Conservation (phyloP, 2,113 vertebrate species). For the Dipodomys merriami region DNA sequence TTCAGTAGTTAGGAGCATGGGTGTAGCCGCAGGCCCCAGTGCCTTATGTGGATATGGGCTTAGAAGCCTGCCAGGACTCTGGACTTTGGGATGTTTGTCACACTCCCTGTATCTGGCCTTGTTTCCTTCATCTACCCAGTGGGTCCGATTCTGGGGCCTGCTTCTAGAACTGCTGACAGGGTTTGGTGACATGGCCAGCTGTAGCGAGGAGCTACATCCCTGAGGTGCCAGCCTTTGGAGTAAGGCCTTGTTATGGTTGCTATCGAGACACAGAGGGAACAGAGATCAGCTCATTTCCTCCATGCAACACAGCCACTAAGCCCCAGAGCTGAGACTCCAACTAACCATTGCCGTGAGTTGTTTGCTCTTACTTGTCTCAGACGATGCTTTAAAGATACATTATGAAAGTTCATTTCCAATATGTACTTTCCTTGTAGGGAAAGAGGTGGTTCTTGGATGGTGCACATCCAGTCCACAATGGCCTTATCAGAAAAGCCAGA, state of each 20-base stretch:
- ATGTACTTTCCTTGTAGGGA: neutral
- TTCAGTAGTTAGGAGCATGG: neutral
- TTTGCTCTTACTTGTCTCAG: neutral
- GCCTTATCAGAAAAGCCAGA: accelerated
- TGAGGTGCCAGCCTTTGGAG: neutral
- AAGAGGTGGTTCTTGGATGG: neutral
- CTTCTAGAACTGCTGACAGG: neutral
- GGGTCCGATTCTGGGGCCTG: neutral
- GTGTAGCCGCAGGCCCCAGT: neutral
- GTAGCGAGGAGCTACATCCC: accelerated
- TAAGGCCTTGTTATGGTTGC: neutral
- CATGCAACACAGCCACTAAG: neutral
- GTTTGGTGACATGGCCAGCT: neutral
- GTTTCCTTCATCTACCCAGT: constrained; percentile 12
- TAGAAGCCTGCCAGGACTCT: neutral
- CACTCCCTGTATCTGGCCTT: neutral
- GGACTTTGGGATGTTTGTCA: neutral
- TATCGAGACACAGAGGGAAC: neutral
- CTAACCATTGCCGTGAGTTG: accelerated
- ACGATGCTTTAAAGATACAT: neutral
- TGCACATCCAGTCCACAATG: neutral
- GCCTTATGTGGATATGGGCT: neutral
- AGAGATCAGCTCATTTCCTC: neutral
- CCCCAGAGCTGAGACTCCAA: neutral
- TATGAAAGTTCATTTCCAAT: neutral